phyloP scores from a whole-genome alignment of 2,113 vertebrate genomes.

The Aegithalos caudatus region DNA sequence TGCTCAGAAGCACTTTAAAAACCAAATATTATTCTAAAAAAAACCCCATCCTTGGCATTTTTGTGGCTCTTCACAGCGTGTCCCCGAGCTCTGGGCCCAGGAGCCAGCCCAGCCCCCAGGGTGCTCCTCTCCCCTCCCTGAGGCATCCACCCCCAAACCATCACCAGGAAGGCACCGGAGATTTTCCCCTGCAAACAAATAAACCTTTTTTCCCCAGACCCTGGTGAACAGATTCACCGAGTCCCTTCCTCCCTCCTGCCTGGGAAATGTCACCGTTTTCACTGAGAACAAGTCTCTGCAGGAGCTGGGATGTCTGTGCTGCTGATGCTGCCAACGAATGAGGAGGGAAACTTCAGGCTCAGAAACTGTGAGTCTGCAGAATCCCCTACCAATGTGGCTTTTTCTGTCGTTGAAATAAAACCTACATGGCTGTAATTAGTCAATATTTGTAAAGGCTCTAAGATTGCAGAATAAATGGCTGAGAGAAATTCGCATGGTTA shows the following conservation, averaged over 20 bases:
- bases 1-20: not conserved
- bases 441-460: not conserved
- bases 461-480: not conserved
- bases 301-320: not conserved
- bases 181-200: not conserved
- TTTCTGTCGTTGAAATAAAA: not conserved
- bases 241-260: not conserved
- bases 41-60: rapidly evolving
- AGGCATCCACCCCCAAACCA: not conserved
- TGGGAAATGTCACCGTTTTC: not conserved
- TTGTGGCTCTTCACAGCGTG: rapidly evolving
- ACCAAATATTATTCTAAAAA: rapidly evolving
- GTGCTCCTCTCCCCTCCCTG: not conserved
- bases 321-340: rapidly evolving
- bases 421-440: not conserved
- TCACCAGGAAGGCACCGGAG: rapidly evolving
- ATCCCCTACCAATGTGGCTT: not conserved
- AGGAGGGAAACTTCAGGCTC: not conserved
- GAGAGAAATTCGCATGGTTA: rapidly evolving
- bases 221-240: not conserved
- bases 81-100: not conserved
- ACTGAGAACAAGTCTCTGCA: rapidly evolving
- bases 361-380: not conserved
- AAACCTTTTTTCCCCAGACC: not conserved
- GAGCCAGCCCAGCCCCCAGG: not conserved